phyloP scores from a whole-genome alignment of 2,113 vertebrate genomes.

The Mystacornis crossleyi region DNA sequence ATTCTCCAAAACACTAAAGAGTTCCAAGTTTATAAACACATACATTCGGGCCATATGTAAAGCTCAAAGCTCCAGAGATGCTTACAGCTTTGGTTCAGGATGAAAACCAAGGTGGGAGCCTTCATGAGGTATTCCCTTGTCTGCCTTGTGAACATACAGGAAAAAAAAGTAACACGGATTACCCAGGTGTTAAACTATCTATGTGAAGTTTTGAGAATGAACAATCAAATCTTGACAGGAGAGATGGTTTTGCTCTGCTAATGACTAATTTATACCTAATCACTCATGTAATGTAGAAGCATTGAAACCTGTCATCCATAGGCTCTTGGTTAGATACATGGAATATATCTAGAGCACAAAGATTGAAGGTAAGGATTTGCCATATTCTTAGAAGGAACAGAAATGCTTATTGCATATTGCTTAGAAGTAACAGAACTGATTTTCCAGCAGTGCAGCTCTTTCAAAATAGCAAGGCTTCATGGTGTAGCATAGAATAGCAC shows the following conservation, averaged over 20 bases:
- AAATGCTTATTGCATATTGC: too few species aligned
- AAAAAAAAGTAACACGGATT: rapidly evolving
- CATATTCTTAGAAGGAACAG: background rate
- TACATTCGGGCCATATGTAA: background rate
- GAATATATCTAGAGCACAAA: background rate
- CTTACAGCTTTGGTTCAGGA: background rate
- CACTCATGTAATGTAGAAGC: background rate
- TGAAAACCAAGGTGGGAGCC: background rate
- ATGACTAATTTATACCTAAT: background rate
- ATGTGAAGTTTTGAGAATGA: background rate
- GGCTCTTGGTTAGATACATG: background rate
- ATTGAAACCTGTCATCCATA: background rate
- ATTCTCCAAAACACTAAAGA: background rate
- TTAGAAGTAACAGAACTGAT: background rate
- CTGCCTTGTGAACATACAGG: background rate
- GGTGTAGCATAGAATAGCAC: background rate
- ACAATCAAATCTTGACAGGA: background rate
- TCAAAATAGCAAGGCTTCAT: background rate
- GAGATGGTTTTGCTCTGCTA: background rate
- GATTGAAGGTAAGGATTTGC: background rate
- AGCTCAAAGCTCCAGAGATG: background rate
- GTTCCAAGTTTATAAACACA: background rate
- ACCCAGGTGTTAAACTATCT: background rate
- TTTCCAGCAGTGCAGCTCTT: rapidly evolving
- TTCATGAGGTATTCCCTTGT: background rate